Conservation (phyloP, 2,888 invertebrate species). For the Lithophane leautieri region DNA sequence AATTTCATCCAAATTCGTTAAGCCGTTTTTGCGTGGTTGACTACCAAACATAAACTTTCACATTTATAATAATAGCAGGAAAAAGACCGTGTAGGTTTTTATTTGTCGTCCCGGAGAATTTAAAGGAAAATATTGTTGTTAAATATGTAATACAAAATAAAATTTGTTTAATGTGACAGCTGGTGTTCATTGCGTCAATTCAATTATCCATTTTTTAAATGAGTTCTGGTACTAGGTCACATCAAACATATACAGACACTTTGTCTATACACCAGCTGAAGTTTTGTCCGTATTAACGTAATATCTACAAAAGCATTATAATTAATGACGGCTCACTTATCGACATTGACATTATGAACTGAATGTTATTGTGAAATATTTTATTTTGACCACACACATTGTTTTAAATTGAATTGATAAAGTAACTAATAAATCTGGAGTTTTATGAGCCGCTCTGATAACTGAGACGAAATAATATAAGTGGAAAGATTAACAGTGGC, state of each 20-base stretch:
- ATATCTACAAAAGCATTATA: slow-evolving; percentile 48
- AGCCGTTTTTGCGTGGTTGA: too few species aligned
- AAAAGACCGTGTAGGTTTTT: not conserved
- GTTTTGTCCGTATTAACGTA: slow-evolving; percentile 48
- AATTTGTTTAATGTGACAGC: slow-evolving; percentile 14
- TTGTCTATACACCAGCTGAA: slow-evolving; percentile 43
- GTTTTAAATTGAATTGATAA: slow-evolving; percentile 63
- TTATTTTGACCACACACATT: slow-evolving; percentile 63
- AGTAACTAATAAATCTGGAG: slow-evolving; percentile 47
- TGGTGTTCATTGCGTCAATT: slow-evolving; percentile 26
- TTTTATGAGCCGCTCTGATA: slow-evolving; percentile 47
- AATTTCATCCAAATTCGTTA: too few species aligned
- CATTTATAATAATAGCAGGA: too few species aligned
- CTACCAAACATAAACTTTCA: too few species aligned
- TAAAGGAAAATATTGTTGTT: not conserved
- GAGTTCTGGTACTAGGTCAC: slow-evolving; percentile 36
- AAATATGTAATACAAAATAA: not conserved
- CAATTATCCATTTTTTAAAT: slow-evolving; percentile 9
- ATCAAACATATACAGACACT: slow-evolving; percentile 46
- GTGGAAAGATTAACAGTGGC: slow-evolving; percentile 30
- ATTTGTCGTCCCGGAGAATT: not conserved
- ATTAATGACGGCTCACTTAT: slow-evolving; percentile 52
- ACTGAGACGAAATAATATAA: slow-evolving; percentile 33
- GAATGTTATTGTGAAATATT: slow-evolving; percentile 45
- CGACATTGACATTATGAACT: slow-evolving; percentile 62